Percentiles rank a stretch among this genome's conserved stretches.
Evolutionary conservation across 2,797 vertebrate genomes (phyloP).

Genomic region (Myioborus melanocephalus): DNA sequence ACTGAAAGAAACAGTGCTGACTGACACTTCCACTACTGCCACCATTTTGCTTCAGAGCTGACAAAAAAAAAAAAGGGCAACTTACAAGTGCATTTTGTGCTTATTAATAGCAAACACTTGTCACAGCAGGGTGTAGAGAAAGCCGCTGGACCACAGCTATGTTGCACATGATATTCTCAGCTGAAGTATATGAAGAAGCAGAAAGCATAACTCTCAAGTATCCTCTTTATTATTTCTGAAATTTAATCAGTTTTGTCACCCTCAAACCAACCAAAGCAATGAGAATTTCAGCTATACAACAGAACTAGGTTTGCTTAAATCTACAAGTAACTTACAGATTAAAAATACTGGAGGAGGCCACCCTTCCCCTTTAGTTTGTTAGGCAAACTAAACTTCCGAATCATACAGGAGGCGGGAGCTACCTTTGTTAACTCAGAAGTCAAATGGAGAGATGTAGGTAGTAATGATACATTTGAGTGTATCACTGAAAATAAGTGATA

Average conservation of each 20-base stretch:
- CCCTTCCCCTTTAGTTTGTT: background rate
- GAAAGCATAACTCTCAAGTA: background rate
- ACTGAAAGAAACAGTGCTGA: background rate
- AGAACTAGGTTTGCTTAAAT: background rate
- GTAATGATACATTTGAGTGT: background rate
- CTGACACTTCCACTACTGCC: background rate
- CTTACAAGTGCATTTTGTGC: background rate
- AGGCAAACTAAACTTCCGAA: background rate
- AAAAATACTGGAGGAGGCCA: background rate
- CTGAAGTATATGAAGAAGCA: background rate
- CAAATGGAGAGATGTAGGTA: background rate
- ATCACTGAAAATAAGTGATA: background rate
- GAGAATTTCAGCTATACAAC: background rate
- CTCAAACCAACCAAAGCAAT: background rate
- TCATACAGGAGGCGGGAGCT: rapidly evolving
- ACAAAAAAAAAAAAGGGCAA: background rate
- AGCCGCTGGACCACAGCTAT: background rate
- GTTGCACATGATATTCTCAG: background rate
- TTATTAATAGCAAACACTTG: background rate
- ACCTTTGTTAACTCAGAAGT: background rate
- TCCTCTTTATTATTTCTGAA: background rate
- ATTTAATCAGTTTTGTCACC: background rate
- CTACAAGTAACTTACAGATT: background rate
- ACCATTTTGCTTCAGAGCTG: background rate
- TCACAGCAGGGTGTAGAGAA: background rate